phyloP scores from a whole-genome alignment of 2,113 vertebrate genomes.

The Motacilla alba region DNA sequence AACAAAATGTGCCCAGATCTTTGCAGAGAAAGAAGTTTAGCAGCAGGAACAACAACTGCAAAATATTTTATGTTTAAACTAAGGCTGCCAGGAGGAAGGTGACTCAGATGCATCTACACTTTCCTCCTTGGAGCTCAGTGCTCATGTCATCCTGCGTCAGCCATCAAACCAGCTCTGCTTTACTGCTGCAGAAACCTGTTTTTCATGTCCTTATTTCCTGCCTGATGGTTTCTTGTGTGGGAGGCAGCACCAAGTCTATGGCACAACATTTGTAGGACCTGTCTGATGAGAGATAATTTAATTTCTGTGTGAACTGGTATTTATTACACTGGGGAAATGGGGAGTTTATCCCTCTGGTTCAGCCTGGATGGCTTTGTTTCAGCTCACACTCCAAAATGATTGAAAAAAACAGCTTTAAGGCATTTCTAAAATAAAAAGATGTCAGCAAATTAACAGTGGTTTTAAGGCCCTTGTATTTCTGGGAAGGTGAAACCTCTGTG shows the following conservation, averaged over 20 bases:
- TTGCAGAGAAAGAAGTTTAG: neutral
- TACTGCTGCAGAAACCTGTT: neutral
- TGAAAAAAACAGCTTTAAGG: neutral
- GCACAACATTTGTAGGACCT: neutral
- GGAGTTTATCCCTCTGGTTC: neutral
- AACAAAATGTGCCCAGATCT: fast-evolving
- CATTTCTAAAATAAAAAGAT: neutral
- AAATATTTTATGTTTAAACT: neutral
- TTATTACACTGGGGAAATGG: neutral
- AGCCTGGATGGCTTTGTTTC: neutral
- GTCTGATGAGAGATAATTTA: neutral
- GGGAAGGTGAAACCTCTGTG: neutral
- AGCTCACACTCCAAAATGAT: neutral
- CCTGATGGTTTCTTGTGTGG: neutral
- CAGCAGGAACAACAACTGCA: neutral
- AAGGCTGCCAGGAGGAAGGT: neutral
- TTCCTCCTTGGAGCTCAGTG: neutral
- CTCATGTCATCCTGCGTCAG: neutral
- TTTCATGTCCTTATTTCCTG: neutral
- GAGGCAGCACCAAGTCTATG: neutral
- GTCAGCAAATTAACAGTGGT: neutral
- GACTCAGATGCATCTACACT: neutral
- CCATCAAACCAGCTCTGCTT: neutral
- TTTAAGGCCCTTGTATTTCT: neutral
- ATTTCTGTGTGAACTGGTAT: neutral